phyloP scores from a whole-genome alignment of 1,140 invertebrate species.

The Neodiprion fabricii region DNA sequence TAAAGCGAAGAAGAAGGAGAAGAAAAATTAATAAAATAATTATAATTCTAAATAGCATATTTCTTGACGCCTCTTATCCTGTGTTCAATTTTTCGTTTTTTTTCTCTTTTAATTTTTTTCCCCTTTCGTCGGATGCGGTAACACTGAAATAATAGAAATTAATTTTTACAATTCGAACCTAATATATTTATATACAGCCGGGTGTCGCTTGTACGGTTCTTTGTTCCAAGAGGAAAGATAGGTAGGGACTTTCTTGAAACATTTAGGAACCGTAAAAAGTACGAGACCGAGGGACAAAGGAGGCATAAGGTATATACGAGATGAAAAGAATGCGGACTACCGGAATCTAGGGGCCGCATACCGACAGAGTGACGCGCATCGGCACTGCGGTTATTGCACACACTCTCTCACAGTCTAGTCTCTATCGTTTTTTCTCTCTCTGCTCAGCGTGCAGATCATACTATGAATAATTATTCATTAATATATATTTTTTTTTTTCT shows the following conservation, averaged over 20 bases:
- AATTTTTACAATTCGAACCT: too few relatives aligned
- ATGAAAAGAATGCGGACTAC: constrained; percentile 49
- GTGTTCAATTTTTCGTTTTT: not conserved
- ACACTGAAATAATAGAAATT: not conserved
- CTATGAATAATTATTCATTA: too few relatives aligned
- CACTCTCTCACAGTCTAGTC: too few relatives aligned
- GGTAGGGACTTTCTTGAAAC: not conserved
- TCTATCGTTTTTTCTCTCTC: too few relatives aligned
- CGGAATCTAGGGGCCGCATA: constrained; percentile 38
- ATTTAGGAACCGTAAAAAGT: not conserved
- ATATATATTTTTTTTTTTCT: too few relatives aligned
- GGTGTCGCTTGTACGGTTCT: not conserved
- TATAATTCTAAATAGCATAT: too few relatives aligned
- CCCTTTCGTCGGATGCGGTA: not conserved
- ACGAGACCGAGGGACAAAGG: not conserved
- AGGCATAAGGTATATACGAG: constrained; percentile 41
- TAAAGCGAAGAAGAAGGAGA: too few relatives aligned
- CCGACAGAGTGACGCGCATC: constrained; percentile 39
- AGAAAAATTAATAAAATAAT: too few relatives aligned
- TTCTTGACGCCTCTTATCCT: not conserved
- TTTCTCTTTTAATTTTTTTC: not conserved
- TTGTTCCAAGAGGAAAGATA: not conserved
- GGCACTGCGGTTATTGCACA: too few relatives aligned
- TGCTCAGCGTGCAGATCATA: too few relatives aligned
- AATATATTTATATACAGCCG: not conserved